Evolutionary conservation across 2,888 invertebrate species (phyloP).

Genomic region (Pocota personata): DNA sequence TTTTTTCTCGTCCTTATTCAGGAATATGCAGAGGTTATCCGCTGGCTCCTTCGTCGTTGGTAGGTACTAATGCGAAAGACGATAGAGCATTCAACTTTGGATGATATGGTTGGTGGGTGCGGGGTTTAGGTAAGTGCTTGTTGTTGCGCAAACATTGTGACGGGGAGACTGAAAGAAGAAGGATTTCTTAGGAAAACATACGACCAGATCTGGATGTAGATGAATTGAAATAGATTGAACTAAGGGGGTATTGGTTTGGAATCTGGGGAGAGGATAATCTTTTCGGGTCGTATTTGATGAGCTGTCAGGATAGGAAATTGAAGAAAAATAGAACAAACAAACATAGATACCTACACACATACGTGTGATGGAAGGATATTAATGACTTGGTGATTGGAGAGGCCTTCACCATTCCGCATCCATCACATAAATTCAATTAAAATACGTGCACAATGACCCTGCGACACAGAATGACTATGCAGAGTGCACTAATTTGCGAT

Average conservation of each 20-base stretch:
- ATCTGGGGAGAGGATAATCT: conserved; percentile 52
- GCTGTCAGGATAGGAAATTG: conserved; percentile 62
- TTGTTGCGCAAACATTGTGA: conserved; percentile 69
- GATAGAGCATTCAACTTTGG: conserved; percentile 70
- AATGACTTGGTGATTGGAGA: too few species aligned
- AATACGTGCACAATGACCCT: not conserved
- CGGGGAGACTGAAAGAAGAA: conserved; percentile 45
- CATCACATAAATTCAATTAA: not conserved
- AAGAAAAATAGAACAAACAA: conserved; percentile 58
- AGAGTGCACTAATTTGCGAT: conserved; percentile 34
- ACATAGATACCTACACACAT: conserved; percentile 17
- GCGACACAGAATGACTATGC: not conserved
- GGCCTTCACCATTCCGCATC: too few species aligned
- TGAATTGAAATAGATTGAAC: conserved; percentile 59
- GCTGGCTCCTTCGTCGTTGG: conserved; percentile 38
- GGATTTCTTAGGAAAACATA: conserved; percentile 60
- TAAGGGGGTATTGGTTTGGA: conserved; percentile 27
- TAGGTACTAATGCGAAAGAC: conserved; percentile 44
- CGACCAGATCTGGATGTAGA: conserved; percentile 45
- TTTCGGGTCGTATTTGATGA: conserved; percentile 65
- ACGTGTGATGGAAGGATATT: not conserved
- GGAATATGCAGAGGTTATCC: conserved; percentile 67
- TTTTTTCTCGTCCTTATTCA: not conserved
- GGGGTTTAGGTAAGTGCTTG: conserved; percentile 25
- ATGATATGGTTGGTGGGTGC: conserved; percentile 5